Conservation (phyloP, 2,888 invertebrate genomes). For the Deilephila elpenor region DNA sequence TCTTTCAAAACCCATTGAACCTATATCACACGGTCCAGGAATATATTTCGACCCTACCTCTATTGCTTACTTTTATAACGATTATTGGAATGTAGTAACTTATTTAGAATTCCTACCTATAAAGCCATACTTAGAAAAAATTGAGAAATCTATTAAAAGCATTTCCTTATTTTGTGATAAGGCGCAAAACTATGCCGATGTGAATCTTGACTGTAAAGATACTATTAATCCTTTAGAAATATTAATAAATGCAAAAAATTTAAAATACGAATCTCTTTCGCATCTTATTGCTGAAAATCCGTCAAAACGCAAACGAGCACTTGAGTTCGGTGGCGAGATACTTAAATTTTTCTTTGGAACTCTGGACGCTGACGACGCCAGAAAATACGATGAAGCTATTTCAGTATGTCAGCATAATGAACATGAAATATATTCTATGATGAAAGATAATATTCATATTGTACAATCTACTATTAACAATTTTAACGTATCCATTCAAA, state of each 20-base stretch:
- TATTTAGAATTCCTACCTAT: constrained; percentile 35
- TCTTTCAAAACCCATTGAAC: not conserved
- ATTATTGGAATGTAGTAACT: constrained; percentile 34
- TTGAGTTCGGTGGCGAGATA: constrained; percentile 34
- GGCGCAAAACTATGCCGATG: not conserved
- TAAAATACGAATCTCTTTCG: constrained; percentile 34
- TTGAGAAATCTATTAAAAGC: too few species aligned
- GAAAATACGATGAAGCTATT: not conserved
- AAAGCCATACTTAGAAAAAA: constrained; percentile 30
- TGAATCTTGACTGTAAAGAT: constrained; percentile 36
- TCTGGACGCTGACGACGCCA: not conserved
- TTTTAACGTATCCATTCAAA: too few species aligned
- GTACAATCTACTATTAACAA: too few species aligned
- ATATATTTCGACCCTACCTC: constrained; percentile 34
- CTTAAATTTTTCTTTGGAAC: constrained; percentile 33
- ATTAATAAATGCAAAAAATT: constrained; percentile 31
- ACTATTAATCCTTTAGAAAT: constrained; percentile 34
- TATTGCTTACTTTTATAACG: constrained; percentile 34
- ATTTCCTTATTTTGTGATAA: too few species aligned
- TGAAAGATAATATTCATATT: too few species aligned
- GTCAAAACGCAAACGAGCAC: constrained; percentile 34
- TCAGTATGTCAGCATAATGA: not conserved
- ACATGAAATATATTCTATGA: too few species aligned
- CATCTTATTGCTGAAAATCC: constrained; percentile 36
- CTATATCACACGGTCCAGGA: not conserved